Evolutionary conservation across 1,140 invertebrate species (phyloP).

Genomic region (Ceratina calcarata): DNA sequence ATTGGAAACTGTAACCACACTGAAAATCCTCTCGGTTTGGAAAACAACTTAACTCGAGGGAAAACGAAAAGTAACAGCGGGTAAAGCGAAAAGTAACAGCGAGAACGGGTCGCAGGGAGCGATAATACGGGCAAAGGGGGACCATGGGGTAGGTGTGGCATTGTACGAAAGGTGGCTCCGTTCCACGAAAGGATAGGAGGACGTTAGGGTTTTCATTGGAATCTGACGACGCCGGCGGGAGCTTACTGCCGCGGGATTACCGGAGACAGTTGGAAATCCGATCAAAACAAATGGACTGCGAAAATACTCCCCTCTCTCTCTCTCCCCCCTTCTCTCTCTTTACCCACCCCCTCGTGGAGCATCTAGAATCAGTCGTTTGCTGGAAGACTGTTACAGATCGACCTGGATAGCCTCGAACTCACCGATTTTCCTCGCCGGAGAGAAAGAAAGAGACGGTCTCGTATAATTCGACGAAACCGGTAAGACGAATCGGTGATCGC

Average conservation of each 20-base stretch:
- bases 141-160: conserved; percentile 26
- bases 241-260: conserved; percentile 74
- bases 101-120: background rate
- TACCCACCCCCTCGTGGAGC: background rate
- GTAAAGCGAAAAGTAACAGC: background rate
- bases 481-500: conserved; percentile 77
- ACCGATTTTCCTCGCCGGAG: conserved; percentile 31
- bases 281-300: conserved; percentile 80
- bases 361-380: conserved; percentile 30
- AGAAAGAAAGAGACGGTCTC: background rate
- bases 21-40: background rate
- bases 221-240: conserved; percentile 73
- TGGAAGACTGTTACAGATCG: conserved; percentile 40
- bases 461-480: conserved; percentile 72
- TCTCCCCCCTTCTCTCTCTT: conserved; percentile 10
- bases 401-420: conserved; percentile 44
- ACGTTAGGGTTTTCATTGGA: conserved; percentile 76
- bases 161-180: conserved; percentile 37
- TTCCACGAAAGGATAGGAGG: conserved; percentile 47
- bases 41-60: background rate
- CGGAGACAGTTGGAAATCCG: conserved; percentile 78
- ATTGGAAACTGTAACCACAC: background rate
- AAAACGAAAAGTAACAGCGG: background rate
- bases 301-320: conserved; percentile 65
- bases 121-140: background rate